Conservation (phyloP, 2,797 vertebrate species). For the Scarus forsteni region DNA sequence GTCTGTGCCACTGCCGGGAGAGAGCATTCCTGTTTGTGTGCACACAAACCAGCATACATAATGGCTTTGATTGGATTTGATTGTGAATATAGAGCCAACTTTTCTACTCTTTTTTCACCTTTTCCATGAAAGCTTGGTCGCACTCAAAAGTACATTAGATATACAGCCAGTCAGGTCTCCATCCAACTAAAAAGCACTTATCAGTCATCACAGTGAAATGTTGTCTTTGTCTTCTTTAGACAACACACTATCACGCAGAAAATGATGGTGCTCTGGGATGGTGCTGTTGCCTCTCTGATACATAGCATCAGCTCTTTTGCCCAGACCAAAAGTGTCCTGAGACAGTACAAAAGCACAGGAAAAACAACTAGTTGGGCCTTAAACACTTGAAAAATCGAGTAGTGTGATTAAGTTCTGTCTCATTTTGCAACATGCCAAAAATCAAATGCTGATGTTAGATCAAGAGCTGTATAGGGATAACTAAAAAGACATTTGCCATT, state of each 20-base stretch:
- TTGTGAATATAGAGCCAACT: neutral
- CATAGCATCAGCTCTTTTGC: slow-evolving; percentile 3
- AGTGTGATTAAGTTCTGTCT: too few relatives aligned
- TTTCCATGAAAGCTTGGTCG: too few relatives aligned
- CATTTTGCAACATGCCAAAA: neutral
- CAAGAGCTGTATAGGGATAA: neutral
- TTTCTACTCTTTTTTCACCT: too few relatives aligned
- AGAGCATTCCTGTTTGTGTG: slow-evolving; percentile 10
- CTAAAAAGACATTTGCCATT: neutral
- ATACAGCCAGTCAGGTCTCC: neutral
- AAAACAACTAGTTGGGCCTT: slow-evolving; percentile 22
- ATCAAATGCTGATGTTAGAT: neutral
- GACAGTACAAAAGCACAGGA: slow-evolving; percentile 39
- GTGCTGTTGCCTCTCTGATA: neutral
- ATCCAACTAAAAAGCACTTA: slow-evolving; percentile 4
- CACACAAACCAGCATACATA: neutral
- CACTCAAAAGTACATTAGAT: too few relatives aligned
- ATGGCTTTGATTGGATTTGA: slow-evolving; percentile 27
- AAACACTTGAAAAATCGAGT: neutral
- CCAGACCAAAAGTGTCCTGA: slow-evolving; percentile 34
- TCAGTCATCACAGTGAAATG: neutral
- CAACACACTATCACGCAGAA: slow-evolving; percentile 4
- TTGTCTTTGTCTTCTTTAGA: neutral
- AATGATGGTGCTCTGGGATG: neutral
- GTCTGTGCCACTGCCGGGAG: slow-evolving; percentile 19